Base-by-base conservation (phyloP, 2,113 vertebrate species). In the Elachura formosa region DNA sequence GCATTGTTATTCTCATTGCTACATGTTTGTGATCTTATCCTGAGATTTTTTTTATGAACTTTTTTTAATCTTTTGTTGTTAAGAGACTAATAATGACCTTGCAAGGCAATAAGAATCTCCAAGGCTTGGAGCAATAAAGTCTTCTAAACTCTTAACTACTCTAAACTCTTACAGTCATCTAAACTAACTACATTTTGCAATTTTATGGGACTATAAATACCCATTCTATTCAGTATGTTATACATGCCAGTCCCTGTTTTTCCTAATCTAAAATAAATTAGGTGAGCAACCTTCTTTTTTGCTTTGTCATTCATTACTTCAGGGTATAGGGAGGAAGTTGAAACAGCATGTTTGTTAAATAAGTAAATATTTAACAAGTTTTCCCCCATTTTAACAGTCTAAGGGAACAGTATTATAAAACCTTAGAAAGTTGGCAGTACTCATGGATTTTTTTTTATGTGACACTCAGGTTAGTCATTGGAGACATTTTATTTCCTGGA, bases 171-270 rank as follows among this genome's bases (percentile, higher is more conserved):
- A 36, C 52, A 68, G 26, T 87, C 49, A 12, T 93, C 33, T 64
- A 73, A 90, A 95, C 17, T 69, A 85, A n/a, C 56, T 91, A 69
- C 31, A 29, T 92, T 91, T 90, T 95, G 67, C 38, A 86, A 7
- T 81, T 90, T 94, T 84, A 78, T 78, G 58, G 71, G 24, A 91
- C 75, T 95, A 92, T 72, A 95, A 94, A 93, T 76, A 81, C 25
- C 54, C n/a, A 34, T 91, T 85, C 33, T 83, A 46, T 87, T 87
- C 31, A 36, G 38, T 21, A 33, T 0, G 0, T 85, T 87, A 46
- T 68, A 87, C 20, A 29, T 77, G 56, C 72, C 59, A 48, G 43
- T 74, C 64, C 17, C 19, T 56, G 36, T 19, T 91, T 79, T 93
- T 86, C 56, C 55, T 75, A 38, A 77, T 58, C 43, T 67, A n/a